Evolutionary conservation across 1,140 invertebrate species (phyloP).

Genomic region (Penaeus japonicus): DNA sequence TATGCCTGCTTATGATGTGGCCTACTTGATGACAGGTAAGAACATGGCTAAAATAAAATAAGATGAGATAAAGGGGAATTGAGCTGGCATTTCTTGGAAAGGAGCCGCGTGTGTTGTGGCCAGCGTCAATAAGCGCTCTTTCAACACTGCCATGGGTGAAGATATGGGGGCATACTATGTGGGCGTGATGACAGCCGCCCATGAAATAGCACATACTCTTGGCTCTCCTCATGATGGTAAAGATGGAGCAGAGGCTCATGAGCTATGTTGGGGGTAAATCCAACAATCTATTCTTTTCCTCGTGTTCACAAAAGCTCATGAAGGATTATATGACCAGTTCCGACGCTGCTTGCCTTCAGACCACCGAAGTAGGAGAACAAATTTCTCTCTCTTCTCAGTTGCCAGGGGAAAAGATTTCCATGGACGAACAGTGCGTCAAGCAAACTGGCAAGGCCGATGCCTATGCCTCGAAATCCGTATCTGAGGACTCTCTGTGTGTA

Average conservation of each 20-base stretch:
- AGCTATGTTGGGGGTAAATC: constrained; percentile 41
- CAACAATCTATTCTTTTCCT: constrained; percentile 52
- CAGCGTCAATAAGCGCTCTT: not conserved
- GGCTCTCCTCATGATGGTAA: constrained; percentile 59
- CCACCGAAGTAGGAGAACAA: not conserved
- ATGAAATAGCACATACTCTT: constrained; percentile 60
- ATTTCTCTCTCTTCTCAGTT: constrained; percentile 18
- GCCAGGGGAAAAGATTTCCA: constrained; percentile 14
- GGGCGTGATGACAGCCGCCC: constrained; percentile 58
- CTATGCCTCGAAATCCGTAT: constrained; percentile 26
- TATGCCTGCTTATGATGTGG: constrained; percentile 53
- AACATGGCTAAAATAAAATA: constrained; percentile 36
- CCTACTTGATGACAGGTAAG: constrained; percentile 46
- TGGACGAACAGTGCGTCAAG: constrained; percentile 47
- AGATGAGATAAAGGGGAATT: not conserved
- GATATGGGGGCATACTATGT: constrained; percentile 56
- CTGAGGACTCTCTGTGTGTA: constrained; percentile 36
- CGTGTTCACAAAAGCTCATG: constrained; percentile 46
- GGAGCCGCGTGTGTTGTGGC: constrained; percentile 47
- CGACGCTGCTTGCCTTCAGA: constrained; percentile 24
- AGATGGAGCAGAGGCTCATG: constrained; percentile 49
- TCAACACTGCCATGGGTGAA: constrained; percentile 53
- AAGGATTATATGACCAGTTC: constrained; percentile 19
- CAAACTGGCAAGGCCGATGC: constrained; percentile 26
- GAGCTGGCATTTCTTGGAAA: constrained; percentile 33